These are phyloP conservation scores for Lepilemur septentrionalis DNA, from an alignment of 2,797 vertebrate species.

Conservation along the genomic window DNA sequence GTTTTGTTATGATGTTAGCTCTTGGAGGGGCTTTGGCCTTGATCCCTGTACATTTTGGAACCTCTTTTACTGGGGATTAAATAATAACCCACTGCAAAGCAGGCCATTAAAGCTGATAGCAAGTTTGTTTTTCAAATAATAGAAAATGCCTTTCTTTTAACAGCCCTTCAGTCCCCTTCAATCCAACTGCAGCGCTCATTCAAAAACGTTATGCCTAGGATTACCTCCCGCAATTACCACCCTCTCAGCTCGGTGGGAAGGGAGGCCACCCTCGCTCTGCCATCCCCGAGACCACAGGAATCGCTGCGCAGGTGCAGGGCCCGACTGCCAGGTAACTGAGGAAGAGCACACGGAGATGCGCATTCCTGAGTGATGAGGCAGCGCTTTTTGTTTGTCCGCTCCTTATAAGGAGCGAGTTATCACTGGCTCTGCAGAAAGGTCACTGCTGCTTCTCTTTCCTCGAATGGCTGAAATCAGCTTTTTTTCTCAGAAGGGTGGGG, in stretches of 20 bases:
- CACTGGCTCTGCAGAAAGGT: not conserved
- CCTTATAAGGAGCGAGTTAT: conserved; percentile 72
- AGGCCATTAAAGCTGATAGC: not conserved
- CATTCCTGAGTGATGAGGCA: conserved; percentile 50
- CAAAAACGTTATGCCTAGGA: not conserved
- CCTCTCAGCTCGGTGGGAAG: not conserved
- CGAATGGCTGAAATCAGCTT: conserved; percentile 25
- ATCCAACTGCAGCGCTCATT: not conserved
- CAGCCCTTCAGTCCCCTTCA: not conserved
- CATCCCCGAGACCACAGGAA: not conserved
- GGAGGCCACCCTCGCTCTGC: not conserved
- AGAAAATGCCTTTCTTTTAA: not conserved
- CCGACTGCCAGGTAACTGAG: not conserved
- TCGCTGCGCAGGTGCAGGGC: not conserved
- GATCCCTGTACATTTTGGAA: not conserved
- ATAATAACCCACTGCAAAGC: not conserved
- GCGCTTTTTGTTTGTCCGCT: not conserved
- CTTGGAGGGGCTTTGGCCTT: not conserved
- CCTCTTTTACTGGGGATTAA: not conserved
- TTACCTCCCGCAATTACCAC: not conserved
- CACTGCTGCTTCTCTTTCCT: conserved; percentile 16
- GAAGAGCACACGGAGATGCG: not conserved
- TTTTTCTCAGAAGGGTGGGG: conserved; percentile 25
- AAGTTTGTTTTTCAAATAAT: conserved; percentile 32
- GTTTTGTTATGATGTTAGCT: not conserved